Evolutionary conservation across 2,888 invertebrate species (phyloP).

Genomic region (Zeuzera pyrina): DNA sequence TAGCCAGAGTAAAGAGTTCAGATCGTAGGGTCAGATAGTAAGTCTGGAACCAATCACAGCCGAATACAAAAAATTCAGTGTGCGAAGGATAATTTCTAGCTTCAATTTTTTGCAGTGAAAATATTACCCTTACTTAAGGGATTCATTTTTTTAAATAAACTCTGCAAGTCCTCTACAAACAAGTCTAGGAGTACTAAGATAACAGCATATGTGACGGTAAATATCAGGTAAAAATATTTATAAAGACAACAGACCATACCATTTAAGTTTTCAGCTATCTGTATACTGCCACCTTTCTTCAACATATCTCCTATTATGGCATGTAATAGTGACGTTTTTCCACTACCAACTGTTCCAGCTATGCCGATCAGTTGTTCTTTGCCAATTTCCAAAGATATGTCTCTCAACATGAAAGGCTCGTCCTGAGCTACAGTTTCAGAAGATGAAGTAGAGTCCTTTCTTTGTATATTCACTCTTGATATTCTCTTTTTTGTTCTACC

Average conservation of each 20-base stretch:
- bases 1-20: no score
- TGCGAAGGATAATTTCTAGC: no score
- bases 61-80: no score
- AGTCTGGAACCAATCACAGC: no score
- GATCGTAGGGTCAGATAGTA: no score
- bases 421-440: conserved; percentile 24
- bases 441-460: conserved; percentile 42
- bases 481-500: conserved; percentile 60
- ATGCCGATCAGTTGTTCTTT: conserved; percentile 88
- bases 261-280: conserved; percentile 77
- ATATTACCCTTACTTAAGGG: no score
- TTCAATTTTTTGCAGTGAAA: no score
- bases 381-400: conserved; percentile 46
- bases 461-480: conserved; percentile 35
- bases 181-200: no score
- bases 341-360: conserved; percentile 91
- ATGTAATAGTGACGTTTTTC: conserved; percentile 89
- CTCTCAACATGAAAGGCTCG: conserved; percentile 44
- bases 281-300: conserved; percentile 78
- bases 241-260: conserved; percentile 47
- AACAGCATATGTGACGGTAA: no score
- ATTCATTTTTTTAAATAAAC: no score
- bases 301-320: conserved; percentile 90
- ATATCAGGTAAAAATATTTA: conserved; percentile 2
- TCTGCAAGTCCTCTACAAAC: no score